These are phyloP conservation scores for Plumapathes pennacea DNA, from an alignment of 92 coral and sea anemone species.

Conservation along the genomic window DNA sequence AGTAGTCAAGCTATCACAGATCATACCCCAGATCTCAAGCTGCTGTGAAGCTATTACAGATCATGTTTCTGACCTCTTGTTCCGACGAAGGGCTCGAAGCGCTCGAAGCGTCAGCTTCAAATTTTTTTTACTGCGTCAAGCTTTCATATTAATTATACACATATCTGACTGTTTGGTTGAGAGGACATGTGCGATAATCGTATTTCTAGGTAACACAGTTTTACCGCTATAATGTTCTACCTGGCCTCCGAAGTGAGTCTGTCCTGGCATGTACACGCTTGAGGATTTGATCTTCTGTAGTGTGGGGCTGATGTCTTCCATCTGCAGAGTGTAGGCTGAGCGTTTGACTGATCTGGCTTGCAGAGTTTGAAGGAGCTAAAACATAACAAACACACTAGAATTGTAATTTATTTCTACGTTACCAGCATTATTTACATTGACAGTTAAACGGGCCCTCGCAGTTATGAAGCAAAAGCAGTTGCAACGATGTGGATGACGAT, in stretches of 20 bases:
- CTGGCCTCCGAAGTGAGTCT: slow-evolving; percentile 85
- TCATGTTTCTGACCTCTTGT: no score
- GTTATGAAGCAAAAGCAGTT: no score
- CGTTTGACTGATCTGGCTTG: slow-evolving; percentile 93
- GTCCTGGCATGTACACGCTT: slow-evolving; percentile 98
- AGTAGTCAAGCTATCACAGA: no score
- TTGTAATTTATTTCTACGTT: no score
- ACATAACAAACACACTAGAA: background rate
- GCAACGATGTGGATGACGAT: no score
- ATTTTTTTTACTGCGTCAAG: background rate
- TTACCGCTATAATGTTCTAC: slow-evolving; percentile 18
- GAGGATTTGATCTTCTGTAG: slow-evolving; percentile 78
- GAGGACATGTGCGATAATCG: background rate
- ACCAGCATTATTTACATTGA: no score
- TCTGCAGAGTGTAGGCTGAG: slow-evolving; percentile 77
- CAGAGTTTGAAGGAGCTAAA: slow-evolving; percentile 80
- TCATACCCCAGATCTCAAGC: no score
- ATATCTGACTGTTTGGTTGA: background rate
- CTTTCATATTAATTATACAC: background rate
- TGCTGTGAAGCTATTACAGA: no score
- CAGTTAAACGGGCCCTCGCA: no score
- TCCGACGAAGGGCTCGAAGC: no score
- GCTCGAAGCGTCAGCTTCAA: no score
- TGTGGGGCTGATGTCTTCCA: slow-evolving; percentile 93
- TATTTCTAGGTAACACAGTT: no score